Base-by-base conservation (phyloP, 2,888 invertebrate species). In the Plagodis pulveraria region DNA sequence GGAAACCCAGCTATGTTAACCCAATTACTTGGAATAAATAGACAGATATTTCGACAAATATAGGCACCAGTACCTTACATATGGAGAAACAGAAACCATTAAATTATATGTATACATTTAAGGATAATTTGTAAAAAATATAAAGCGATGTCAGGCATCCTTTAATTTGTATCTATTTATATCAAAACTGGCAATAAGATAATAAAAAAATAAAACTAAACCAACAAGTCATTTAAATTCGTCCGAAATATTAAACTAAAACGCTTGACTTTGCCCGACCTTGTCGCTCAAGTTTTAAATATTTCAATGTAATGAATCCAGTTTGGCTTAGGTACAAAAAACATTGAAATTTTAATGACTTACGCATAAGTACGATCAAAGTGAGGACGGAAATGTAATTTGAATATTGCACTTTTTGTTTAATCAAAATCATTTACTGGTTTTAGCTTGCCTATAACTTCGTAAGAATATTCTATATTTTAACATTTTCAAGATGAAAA, bases 301-400 rank as follows among this genome's bases (percentile, higher is more conserved):
- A 52, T 53, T 53, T 49, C 43, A 50, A 57, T 22, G 22, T 66
- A 63, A 58, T 63, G 62, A 52, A 47, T 58, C 63, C 64, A 63
- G 66, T 64, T 64, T 61, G 45, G 32, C 51, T 63, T 62, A 60
- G 60, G 50, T 49, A 58, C 45, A 60, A 56, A 56, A 58, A 57
- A 33, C 22, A 46, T 32, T 44, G 33, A 57, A 42, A 35, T 45
- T 56, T 11, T 43, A 48, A 48, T 51, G 43, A 43, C 32, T 45
- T 53, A 44, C 32, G 35, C 22, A 22, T 42, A 22, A 51, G 33
- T 43, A 9, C 34, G 10, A n/a, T 44, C 36, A 36, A 36, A 11
- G 11, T 34, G 33, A 41, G 12, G 9, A 22, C 43, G 36, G 32
- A 51, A 12, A 50, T 10, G 42, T 12, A 12, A 7, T 40, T 41